Base-by-base conservation (phyloP, 2,113 vertebrate species). In the Petrocephalus microphthalmus region DNA sequence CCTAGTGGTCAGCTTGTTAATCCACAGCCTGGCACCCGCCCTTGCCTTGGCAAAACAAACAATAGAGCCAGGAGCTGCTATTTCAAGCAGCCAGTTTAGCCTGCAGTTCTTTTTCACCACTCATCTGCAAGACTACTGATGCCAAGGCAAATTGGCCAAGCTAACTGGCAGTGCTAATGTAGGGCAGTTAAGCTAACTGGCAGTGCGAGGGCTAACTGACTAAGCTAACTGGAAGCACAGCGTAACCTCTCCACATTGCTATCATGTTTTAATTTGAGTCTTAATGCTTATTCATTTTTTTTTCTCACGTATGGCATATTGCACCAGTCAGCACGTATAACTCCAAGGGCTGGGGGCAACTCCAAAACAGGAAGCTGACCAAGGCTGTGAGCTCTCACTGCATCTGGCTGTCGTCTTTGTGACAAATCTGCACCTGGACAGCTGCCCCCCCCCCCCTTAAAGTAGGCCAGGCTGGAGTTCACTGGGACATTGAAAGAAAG, bases 351-450 rank as follows among this genome's bases (percentile, higher is more conserved):
- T 37, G 74, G 33, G 19, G 74, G 33, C 37, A 93, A 90, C 92
- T 92, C 92, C 91, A 87, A 87, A 90, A 90, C 89, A 89, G 91
- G 90, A 92, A 20, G 89, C 92, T 95, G 90, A 93, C 91, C 91
- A 92, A 88, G 89, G 89, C 87, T 47, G 54, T 52, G 82, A 89
- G 93, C 91, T 94, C 92, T 93, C 87, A 67, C 56, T 42, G 82
- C 64, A 52, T 52, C 83, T 56, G 60, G 52, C 84, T 87, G 86
- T 54, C 87, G 90, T 37, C 88, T 45, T 33, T 85, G 67, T 89
- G 88, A 87, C 83, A 88, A 87, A 67, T 89, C 90, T 89, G 87
- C 67, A 92, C 89, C 87, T 88, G 88, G 86, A 56, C 88, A 89
- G 78, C 74, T 13, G 17, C 87, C 87, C 64, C 78, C 6, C 13